Base-by-base conservation (phyloP, 92 coral and sea anemone species). In the Hydrozoanthus gracilis region DNA sequence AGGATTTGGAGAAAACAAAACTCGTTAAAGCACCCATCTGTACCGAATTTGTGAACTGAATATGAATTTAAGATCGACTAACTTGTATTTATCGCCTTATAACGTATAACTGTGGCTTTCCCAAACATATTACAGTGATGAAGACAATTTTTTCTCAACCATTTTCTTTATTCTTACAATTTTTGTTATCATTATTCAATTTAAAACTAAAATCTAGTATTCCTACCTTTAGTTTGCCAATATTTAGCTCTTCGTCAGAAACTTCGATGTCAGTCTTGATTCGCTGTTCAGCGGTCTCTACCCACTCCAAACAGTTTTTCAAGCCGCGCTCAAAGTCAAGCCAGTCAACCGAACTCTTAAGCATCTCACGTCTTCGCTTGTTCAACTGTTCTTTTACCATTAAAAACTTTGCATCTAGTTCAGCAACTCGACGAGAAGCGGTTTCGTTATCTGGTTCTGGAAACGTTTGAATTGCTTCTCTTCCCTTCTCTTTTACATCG, bases 261-360 rank as follows among this genome's bases (percentile, higher is more conserved):
- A 88, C 78, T 55, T 88, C 83, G 44, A 86, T 46, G 64, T 86
- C 92, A 58, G 86, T 77, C 44, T 65, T 76, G 58, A 91, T 70
- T 56, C 79, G 93, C 49, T 84, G 87, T 18, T 88, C 95, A 44
- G 92, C 89, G 67, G 80, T 82, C n/a, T 87, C 70, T 44, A 91
- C 91, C 98, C 98, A 95, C 70, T 95, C 95, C 86, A 88, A 54
- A 55, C 92, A 90, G 76, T 87, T 87, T 82, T 66, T 74, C 48
- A 95, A 79, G 27, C 98, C 98, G 55, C 85, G 82, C 48, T 92
- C 92, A 89, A 95, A 93, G 58, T 95, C 98, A 56, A 91, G 92
- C 98, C 98, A 95, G 86, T 95, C 98, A 14, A 95, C 83, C 6
- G 98, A 95, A 62, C 88, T 86, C 61, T 92, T 92, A 51, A 95